Percentiles rank a stretch among this genome's conserved stretches.
Evolutionary conservation across 2,888 invertebrate species (phyloP).

Genomic region (Arrhopalites spinosus): DNA sequence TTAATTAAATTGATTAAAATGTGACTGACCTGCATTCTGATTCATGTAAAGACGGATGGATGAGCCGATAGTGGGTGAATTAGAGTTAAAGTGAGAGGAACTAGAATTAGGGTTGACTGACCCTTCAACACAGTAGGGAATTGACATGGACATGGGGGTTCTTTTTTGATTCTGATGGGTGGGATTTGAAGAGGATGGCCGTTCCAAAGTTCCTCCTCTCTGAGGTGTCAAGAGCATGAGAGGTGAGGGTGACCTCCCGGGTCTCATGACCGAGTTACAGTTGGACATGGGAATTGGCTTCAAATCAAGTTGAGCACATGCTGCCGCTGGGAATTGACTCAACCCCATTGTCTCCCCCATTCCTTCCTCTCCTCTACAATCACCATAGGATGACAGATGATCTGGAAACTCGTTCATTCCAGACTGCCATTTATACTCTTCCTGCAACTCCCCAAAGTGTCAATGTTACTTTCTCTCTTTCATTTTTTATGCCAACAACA

Average conservation of each 20-base stretch:
- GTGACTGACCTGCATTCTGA: conserved; percentile 50
- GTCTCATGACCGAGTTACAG: conserved; percentile 51
- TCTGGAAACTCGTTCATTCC: conserved; percentile 50
- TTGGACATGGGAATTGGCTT: conserved; percentile 39
- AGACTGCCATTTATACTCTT: conserved; percentile 55
- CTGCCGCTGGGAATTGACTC: conserved; percentile 52
- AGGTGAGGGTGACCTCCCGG: conserved; percentile 50
- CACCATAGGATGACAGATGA: conserved; percentile 43
- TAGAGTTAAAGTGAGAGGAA: conserved; percentile 33
- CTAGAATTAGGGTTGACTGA: conserved; percentile 30
- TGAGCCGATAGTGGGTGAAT: conserved; percentile 34
- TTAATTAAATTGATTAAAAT: no score
- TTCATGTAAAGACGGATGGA: conserved; percentile 56
- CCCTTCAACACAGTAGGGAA: conserved; percentile 53
- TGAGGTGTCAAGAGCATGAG: conserved; percentile 50
- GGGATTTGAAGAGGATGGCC: conserved; percentile 25
- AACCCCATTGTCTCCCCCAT: conserved; percentile 50
- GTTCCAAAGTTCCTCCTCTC: conserved; percentile 39
- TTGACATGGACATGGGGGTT: conserved; percentile 43
- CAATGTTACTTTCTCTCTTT: no score
- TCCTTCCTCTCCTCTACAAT: conserved; percentile 40
- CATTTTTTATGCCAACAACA: no score
- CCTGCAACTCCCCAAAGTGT: no score
- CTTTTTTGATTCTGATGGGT: conserved; percentile 32
- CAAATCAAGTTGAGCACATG: conserved; percentile 40